Conservation (phyloP, 1,140 invertebrate genomes). For the Periplaneta americana region DNA sequence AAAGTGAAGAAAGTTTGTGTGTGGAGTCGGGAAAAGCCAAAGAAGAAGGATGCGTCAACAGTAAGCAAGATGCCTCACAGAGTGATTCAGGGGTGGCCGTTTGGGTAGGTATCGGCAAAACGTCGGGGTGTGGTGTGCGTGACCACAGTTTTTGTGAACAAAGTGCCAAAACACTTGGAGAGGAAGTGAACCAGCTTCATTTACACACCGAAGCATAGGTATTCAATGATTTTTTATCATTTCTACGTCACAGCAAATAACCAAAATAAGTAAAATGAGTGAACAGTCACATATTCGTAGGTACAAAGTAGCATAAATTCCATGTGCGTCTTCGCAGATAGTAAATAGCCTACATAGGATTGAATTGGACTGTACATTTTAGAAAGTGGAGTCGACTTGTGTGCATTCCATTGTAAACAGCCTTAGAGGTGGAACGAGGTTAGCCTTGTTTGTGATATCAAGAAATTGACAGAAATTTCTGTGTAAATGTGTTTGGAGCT, state of each 20-base stretch:
- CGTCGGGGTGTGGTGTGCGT: background rate
- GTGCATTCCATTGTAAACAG: background rate
- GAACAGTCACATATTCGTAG: background rate
- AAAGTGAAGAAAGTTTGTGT: background rate
- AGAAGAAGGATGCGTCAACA: background rate
- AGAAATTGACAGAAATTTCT: background rate
- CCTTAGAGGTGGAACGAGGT: background rate
- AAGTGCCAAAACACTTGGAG: background rate
- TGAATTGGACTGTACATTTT: background rate
- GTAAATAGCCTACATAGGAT: background rate
- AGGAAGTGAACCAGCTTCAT: slow-evolving; percentile 2
- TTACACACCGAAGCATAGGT: background rate
- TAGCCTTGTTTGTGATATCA: background rate
- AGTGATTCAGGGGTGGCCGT: background rate
- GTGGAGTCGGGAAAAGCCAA: background rate
- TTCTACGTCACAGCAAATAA: background rate
- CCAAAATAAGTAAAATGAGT: background rate
- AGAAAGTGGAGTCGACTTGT: background rate
- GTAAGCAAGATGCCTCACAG: background rate
- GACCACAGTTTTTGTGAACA: background rate
- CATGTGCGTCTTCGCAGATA: background rate
- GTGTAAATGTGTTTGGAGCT: background rate
- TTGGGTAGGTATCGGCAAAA: background rate
- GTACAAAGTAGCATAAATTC: background rate
- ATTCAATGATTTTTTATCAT: background rate